Conservation (phyloP, 2,888 invertebrate genomes). For the Andricus curvator region DNA sequence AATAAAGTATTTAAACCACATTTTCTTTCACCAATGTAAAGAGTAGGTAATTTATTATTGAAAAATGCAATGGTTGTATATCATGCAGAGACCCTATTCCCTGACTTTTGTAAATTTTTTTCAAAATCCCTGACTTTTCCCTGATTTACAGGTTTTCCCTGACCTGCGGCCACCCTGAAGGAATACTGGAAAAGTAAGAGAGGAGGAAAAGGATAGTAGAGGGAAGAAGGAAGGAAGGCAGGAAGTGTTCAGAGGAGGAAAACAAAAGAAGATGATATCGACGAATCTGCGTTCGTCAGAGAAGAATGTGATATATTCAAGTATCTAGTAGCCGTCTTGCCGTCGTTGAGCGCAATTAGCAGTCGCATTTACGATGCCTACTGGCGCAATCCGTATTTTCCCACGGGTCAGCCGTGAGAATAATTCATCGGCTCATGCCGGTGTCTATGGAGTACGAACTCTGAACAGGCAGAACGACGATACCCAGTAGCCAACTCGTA, state of each 20-base stretch:
- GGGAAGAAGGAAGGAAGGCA: neutral
- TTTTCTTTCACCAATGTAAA: too few species aligned
- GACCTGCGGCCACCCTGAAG: too few species aligned
- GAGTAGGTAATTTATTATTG: too few species aligned
- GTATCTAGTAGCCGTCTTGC: conserved; percentile 57
- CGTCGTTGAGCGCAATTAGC: conserved; percentile 69
- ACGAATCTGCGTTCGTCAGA: conserved; percentile 42
- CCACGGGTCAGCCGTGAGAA: conserved; percentile 77
- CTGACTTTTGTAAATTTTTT: too few species aligned
- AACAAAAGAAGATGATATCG: conserved; percentile 23
- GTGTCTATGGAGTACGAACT: conserved; percentile 36
- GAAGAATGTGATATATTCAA: conserved; percentile 51
- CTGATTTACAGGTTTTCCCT: too few species aligned
- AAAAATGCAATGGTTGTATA: too few species aligned
- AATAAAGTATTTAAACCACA: too few species aligned
- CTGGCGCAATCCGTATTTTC: conserved; percentile 75
- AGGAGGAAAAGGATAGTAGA: neutral
- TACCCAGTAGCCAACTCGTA: conserved; percentile 32
- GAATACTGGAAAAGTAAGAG: neutral
- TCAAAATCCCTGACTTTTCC: too few species aligned
- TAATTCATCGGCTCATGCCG: conserved; percentile 69
- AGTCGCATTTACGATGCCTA: conserved; percentile 74
- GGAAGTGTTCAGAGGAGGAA: neutral
- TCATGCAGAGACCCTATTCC: too few species aligned
- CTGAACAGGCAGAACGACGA: conserved; percentile 27